Conservation (phyloP, 2,797 vertebrate species). For the Typhlichthys subterraneus region DNA sequence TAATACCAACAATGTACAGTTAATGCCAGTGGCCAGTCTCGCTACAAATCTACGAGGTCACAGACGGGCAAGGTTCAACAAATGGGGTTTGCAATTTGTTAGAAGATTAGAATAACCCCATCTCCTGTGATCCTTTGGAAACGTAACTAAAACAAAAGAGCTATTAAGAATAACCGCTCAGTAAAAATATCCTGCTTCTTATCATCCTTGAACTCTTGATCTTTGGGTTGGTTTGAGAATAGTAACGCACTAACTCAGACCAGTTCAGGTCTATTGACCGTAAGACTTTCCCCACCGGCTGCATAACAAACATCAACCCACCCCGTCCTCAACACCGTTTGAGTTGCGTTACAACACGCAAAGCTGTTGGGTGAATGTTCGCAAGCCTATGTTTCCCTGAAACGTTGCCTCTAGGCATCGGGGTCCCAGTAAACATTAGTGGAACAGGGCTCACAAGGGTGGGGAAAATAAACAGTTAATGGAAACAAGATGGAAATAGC, state of each 20-base stretch:
- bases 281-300: too few relatives aligned
- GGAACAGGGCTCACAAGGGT: conserved; percentile 5
- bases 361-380: conserved; percentile 43
- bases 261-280: too few relatives aligned
- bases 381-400: conserved; percentile 35
- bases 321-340: conserved; percentile 10
- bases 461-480: conserved; percentile 46
- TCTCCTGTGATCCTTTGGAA: too few relatives aligned
- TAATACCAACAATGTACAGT: conserved; percentile 44
- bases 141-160: neutral
- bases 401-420: conserved; percentile 57
- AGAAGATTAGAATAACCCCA: conserved; percentile 15
- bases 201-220: conserved; percentile 42
- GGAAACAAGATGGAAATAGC: conserved; percentile 72
- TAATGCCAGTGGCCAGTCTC: conserved; percentile 26
- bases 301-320: neutral
- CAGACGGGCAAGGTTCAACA: conserved; percentile 4
- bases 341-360: conserved; percentile 68
- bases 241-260: conserved; percentile 4
- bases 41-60: conserved; percentile 23
- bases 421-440: conserved; percentile 50
- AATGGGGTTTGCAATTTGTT: conserved; percentile 27
- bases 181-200: conserved; percentile 17
- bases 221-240: conserved; percentile 61
- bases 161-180: conserved; percentile 18